A percentile compares a stretch with the other conserved stretches of the same genome.
These are phyloP conservation scores for Tiliacea aurago DNA, from an alignment of 2,888 invertebrate genomes.

Conservation along the genomic window DNA sequence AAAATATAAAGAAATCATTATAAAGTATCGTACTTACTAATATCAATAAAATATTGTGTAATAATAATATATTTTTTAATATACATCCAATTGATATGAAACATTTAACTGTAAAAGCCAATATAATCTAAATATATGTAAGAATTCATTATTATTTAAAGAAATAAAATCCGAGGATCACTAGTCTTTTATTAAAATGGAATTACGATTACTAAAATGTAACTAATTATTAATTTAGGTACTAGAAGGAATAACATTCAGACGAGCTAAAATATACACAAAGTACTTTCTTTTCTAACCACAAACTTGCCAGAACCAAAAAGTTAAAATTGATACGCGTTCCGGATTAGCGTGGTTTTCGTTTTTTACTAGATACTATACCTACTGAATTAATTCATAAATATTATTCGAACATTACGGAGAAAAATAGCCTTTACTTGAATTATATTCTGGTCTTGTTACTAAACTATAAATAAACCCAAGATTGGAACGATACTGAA, in stretches of 20 bases:
- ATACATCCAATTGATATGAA: constrained; percentile 59
- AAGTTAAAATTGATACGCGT: not conserved
- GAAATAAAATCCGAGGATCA: constrained; percentile 32
- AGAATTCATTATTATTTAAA: constrained; percentile 13
- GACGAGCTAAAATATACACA: constrained; percentile 45
- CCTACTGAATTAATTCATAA: constrained; percentile 12
- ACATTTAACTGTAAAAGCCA: constrained; percentile 34
- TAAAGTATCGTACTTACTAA: constrained; percentile 27
- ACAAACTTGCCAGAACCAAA: constrained; percentile 10
- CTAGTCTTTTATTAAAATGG: constrained; percentile 34
- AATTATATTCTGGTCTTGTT: constrained; percentile 9
- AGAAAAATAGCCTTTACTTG: constrained; percentile 34
- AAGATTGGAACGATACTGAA: constrained; percentile 16
- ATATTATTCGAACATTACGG: constrained; percentile 19
- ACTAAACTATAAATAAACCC: not conserved
- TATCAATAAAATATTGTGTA: constrained; percentile 5
- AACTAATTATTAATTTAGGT: constrained; percentile 18
- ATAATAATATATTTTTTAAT: constrained; percentile 4
- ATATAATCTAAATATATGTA: constrained; percentile 20
- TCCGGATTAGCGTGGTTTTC: not conserved
- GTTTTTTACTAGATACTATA: constrained; percentile 2
- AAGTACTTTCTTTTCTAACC: constrained; percentile 11
- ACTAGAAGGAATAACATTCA: constrained; percentile 29
- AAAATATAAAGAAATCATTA: constrained; percentile 35
- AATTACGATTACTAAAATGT: constrained; percentile 38